Percentiles rank a stretch among this genome's conserved stretches.
Evolutionary conservation across 2,113 vertebrate species (phyloP).

Genomic region (Cettia cetti): DNA sequence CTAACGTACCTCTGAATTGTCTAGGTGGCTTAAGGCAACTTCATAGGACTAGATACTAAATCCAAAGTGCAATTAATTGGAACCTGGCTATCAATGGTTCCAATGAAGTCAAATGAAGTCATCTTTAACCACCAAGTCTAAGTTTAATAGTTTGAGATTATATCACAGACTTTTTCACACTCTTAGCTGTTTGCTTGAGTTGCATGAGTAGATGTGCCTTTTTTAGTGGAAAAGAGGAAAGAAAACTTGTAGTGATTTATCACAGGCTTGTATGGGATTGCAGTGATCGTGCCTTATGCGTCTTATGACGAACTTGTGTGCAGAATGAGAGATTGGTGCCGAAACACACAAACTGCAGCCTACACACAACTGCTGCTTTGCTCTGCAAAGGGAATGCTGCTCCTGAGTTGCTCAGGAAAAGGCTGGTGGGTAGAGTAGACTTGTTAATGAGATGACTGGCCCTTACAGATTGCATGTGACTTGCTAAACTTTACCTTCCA

Average conservation of each 20-base stretch:
- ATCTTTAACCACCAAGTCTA: background rate
- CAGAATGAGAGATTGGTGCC: background rate
- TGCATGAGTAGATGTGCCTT: background rate
- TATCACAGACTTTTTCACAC: background rate
- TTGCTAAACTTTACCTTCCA: background rate
- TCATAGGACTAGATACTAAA: background rate
- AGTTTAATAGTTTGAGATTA: background rate
- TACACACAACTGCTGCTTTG: background rate
- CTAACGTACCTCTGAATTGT: background rate
- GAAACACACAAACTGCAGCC: background rate
- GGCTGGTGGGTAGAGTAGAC: background rate
- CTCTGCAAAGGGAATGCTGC: background rate
- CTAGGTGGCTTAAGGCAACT: background rate
- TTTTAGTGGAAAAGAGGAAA: background rate
- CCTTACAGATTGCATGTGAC: background rate
- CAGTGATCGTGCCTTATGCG: background rate
- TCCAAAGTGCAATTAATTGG: background rate
- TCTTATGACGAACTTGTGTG: background rate
- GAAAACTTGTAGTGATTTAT: background rate
- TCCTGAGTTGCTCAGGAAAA: background rate
- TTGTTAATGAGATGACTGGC: background rate
- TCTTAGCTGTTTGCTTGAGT: background rate
- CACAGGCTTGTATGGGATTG: background rate
- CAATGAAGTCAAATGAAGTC: background rate
- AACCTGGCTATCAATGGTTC: background rate